Percentiles rank a stretch among this genome's conserved stretches.
Evolutionary conservation across 2,888 invertebrate species (phyloP).

Genomic region (Philopedon plagiatum): DNA sequence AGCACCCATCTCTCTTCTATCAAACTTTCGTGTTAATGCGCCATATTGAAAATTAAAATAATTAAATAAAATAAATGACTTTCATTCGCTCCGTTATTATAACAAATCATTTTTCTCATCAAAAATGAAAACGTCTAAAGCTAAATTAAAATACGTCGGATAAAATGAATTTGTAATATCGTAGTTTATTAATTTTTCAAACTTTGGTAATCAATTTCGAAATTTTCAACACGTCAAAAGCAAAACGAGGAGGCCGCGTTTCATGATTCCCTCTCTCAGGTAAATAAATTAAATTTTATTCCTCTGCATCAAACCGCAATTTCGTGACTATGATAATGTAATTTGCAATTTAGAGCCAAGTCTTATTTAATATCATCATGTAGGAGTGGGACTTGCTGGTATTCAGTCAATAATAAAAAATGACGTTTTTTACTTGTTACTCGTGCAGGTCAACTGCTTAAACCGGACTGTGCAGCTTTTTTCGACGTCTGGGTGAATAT

Average conservation of each 20-base stretch:
- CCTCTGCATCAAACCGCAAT: constrained; percentile 19
- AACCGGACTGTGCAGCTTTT: too few species aligned
- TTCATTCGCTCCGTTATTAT: not conserved
- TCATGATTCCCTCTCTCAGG: not conserved
- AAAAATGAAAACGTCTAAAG: constrained; percentile 12
- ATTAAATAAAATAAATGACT: constrained; percentile 4
- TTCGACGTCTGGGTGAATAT: too few species aligned
- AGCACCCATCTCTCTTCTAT: too few species aligned
- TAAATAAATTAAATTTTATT: constrained; percentile 14
- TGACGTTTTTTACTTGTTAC: too few species aligned
- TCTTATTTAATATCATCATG: too few species aligned
- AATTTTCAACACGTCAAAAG: constrained; percentile 20
- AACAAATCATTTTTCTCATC: not conserved
- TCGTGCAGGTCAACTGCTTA: too few species aligned
- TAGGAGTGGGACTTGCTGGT: too few species aligned
- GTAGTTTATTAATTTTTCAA: constrained; percentile 18
- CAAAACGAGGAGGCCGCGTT: not conserved
- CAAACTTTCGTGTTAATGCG: not conserved
- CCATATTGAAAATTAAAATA: not conserved
- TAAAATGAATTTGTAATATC: constrained; percentile 9
- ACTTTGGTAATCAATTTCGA: constrained; percentile 17
- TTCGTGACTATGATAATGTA: constrained; percentile 23
- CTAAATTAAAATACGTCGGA: constrained; percentile 10
- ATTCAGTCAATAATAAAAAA: too few species aligned
- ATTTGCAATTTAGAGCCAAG: not conserved